Conservation (phyloP, 2,113 vertebrate species). For the Cichladusa arquata region DNA sequence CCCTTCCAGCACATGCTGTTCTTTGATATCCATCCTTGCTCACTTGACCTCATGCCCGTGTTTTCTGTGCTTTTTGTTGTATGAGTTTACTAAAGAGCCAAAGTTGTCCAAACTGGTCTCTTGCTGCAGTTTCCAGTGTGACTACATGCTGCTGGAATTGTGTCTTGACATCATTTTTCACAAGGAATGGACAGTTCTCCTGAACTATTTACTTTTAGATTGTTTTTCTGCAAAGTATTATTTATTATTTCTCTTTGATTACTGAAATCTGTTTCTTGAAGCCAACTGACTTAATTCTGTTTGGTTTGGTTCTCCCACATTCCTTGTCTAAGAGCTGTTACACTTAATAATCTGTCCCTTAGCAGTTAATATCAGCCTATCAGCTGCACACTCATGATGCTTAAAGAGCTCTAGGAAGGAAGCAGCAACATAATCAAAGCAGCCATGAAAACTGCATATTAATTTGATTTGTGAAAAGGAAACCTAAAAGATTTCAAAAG, state of each 20-base stretch:
- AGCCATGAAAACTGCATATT: not conserved
- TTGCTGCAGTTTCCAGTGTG: not conserved
- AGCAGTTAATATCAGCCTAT: not conserved
- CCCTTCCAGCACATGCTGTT: not conserved
- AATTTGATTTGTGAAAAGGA: not conserved
- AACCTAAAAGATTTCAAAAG: not conserved
- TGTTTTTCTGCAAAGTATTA: not conserved
- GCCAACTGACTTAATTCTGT: not conserved
- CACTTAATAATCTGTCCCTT: not conserved
- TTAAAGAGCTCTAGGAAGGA: not conserved
- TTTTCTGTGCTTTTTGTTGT: not conserved
- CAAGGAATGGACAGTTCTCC: not conserved
- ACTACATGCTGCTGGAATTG: not conserved
- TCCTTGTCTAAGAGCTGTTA: not conserved
- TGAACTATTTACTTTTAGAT: not conserved
- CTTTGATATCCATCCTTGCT: constrained; percentile 13
- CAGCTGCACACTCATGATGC: not conserved
- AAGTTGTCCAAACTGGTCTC: not conserved
- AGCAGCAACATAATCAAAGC: not conserved
- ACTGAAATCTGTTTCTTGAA: not conserved
- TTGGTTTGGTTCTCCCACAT: not conserved
- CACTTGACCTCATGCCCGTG: not conserved
- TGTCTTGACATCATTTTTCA: not conserved
- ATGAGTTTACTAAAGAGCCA: not conserved
- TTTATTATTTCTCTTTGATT: not conserved